A percentile compares a stretch with the other conserved stretches of the same genome.
Evolutionary conservation across 1,140 invertebrate species (phyloP).

Genomic region (Temnothorax curvispinosus): DNA sequence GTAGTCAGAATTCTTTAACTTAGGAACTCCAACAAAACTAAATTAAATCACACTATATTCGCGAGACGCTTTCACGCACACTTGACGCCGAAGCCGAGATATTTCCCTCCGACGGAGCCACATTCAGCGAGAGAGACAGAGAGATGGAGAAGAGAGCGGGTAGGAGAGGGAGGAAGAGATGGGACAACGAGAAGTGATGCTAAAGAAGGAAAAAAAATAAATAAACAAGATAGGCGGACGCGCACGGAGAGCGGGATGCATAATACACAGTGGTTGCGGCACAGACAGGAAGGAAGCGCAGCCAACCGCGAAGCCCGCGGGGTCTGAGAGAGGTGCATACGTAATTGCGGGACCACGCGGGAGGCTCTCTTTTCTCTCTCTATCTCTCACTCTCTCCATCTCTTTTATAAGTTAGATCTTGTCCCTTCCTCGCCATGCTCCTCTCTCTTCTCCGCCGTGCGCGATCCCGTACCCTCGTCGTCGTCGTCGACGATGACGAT

Average conservation of each 20-base stretch:
- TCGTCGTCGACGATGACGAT: background rate
- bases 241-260: conserved; percentile 66
- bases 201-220: conserved; percentile 42
- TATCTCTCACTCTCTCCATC: conserved; percentile 4
- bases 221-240: conserved; percentile 70
- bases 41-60: background rate
- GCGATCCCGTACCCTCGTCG: conserved; percentile 8
- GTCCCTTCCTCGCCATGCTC: background rate
- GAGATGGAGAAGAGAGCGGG: too few species aligned
- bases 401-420: background rate
- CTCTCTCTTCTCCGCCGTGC: background rate
- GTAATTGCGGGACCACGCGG: conserved; percentile 81
- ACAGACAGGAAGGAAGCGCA: conserved; percentile 85
- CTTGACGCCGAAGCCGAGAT: background rate
- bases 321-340: conserved; percentile 82
- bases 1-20: background rate
- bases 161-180: background rate
- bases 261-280: conserved; percentile 77
- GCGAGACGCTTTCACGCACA: conserved; percentile 21
- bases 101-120: background rate
- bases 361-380: conserved; percentile 67
- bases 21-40: background rate
- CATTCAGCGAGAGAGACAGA: background rate
- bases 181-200: conserved; percentile 20
- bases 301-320: conserved; percentile 84